These are phyloP conservation scores for Acanthosepion esculentum DNA, from an alignment of 2,888 invertebrate species.

Conservation along the genomic window DNA sequence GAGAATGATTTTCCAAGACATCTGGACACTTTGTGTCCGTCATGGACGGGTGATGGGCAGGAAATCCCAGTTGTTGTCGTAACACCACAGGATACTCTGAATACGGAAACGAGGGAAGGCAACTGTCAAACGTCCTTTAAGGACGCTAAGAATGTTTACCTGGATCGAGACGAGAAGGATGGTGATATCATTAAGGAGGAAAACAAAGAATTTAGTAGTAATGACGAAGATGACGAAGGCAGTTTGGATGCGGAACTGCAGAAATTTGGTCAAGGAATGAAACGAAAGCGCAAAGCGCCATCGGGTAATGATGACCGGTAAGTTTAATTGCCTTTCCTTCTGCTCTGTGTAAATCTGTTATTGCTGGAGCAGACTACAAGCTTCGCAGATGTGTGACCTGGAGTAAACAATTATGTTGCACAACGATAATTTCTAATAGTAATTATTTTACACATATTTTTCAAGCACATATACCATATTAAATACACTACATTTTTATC, in stretches of 20 bases:
- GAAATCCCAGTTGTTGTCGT: background rate
- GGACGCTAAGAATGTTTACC: background rate
- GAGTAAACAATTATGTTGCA: too few species aligned
- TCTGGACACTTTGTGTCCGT: background rate
- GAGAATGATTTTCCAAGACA: background rate
- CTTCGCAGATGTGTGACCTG: too few species aligned
- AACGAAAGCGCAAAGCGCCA: background rate
- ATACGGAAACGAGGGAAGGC: background rate
- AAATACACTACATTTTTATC: too few species aligned
- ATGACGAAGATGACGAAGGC: constrained; percentile 35
- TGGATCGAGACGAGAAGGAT: constrained; percentile 49
- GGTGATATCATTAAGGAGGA: constrained; percentile 54
- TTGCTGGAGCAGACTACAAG: too few species aligned
- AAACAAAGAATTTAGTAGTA: constrained; percentile 66
- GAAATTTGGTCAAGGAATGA: background rate
- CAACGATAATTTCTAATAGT: too few species aligned
- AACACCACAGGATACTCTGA: background rate
- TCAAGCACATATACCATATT: too few species aligned
- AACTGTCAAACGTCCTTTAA: background rate
- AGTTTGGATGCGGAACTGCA: background rate
- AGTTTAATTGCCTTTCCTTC: background rate
- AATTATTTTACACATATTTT: too few species aligned
- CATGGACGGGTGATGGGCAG: background rate
- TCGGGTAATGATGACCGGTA: background rate
- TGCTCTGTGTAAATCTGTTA: background rate